These are phyloP conservation scores for Neotoxoptera formosana DNA, from an alignment of 1,140 invertebrate species.

Conservation along the genomic window DNA sequence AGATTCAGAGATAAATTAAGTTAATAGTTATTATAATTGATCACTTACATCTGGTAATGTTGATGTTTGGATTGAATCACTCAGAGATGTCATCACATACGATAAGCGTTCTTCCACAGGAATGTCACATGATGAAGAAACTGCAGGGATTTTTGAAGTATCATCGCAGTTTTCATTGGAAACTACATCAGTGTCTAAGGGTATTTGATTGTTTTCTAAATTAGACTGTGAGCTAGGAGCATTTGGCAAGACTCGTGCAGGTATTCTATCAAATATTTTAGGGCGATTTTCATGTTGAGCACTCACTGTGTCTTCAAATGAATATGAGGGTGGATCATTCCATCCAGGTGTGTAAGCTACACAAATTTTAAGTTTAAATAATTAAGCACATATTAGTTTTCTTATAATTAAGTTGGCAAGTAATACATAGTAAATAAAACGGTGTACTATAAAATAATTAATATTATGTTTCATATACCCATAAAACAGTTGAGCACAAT, in stretches of 20 bases:
- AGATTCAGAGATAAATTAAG: neutral
- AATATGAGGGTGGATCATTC: constrained; percentile 54
- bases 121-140: neutral
- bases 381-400: neutral
- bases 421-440: neutral
- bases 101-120: constrained; percentile 24
- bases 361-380: neutral
- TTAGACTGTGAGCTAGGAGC: neutral
- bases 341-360: constrained; percentile 45
- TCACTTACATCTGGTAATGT: constrained; percentile 21
- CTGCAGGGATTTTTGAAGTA: neutral
- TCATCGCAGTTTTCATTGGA: neutral
- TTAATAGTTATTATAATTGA: neutral
- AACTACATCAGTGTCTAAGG: neutral
- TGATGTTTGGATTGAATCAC: constrained; percentile 29
- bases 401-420: neutral
- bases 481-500: neutral
- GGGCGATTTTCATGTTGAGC: constrained; percentile 53
- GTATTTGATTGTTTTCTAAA: constrained; percentile 10
- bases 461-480: neutral
- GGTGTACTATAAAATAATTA: neutral
- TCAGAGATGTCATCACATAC: constrained; percentile 29
- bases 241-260: constrained; percentile 30
- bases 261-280: constrained; percentile 53
- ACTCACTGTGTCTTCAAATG: constrained; percentile 50